Evolutionary conservation across 1,140 invertebrate species (phyloP), one percentile per base, ranked within the genome.

Genomic region (Drosophila ercepeae): DNA sequence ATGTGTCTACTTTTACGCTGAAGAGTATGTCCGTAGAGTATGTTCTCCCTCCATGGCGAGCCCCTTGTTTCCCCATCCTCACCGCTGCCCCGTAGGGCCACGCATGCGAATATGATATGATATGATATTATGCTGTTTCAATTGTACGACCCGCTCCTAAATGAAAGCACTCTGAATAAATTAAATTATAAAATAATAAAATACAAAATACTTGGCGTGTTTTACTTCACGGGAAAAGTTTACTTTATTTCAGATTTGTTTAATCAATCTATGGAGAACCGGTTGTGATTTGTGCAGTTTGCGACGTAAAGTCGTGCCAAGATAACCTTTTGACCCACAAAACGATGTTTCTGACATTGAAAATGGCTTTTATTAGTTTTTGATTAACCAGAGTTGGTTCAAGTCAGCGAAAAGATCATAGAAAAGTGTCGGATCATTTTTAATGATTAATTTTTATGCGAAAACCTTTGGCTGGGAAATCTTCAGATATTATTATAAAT

Each of bases 181-280:
- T 49, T 88, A 88, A 88, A 78, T 88, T 88, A 88, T 86, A 74
- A 88, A 81, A 75, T 52, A 75, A 69, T 25, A 49, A 67, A 55
- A 59, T 36, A 8, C n/a, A n/a, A n/a, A n/a, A n/a, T 16, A 44
- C 39, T 46, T 39, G n/a, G 6, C 13, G 13, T 39, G 13, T 39
- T 39, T 39, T 9, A 39, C 5, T 39, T 13, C 13, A 63, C 21
- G 44, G n/a, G n/a, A n/a, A 64, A 54, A 58, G 25, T 32, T 7
- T 14, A 36, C 29, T 50, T 29, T 41, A n/a, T n/a, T n/a, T n/a
- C n/a, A n/a, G n/a, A 45, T 60, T 49, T 19, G 14, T 65, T 48
- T 53, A 11, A 11, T n/a, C 0, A 39, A 39, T 39, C 36, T 39
- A 14, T 14, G n/a, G 49, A 18, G 14, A 53, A 34, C 44, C 18